Evolutionary conservation across 92 coral and sea anemone genomes (phyloP).

Genomic region (Epizoanthus illoricatus): DNA sequence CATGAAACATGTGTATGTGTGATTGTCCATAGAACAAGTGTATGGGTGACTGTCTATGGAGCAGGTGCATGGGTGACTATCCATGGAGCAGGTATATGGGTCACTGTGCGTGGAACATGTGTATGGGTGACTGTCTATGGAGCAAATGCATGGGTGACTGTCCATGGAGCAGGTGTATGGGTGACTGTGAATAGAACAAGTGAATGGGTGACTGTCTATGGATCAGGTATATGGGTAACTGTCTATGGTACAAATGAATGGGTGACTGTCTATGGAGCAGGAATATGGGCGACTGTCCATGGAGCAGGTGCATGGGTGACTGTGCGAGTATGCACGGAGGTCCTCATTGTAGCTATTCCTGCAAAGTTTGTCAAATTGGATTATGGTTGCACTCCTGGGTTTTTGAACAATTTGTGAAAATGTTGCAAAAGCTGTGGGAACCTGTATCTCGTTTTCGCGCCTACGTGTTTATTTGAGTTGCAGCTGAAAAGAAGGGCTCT

Average conservation of each 20-base stretch:
- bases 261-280: neutral
- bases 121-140: neutral
- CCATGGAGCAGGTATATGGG: neutral
- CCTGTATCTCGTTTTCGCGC: no score
- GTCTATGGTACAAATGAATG: neutral
- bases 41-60: neutral
- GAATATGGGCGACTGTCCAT: neutral
- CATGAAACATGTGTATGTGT: neutral
- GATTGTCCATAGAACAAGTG: neutral
- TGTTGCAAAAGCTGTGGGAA: no score
- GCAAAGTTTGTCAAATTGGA: neutral
- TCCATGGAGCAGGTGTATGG: conserved; percentile 5
- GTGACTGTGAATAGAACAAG: no score
- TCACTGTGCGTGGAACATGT: neutral
- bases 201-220: neutral
- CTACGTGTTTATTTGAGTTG: no score
- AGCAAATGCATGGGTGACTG: neutral
- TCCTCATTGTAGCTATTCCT: neutral
- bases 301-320: neutral
- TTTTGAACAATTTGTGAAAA: no score
- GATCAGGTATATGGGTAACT: neutral
- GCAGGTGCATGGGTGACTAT: neutral
- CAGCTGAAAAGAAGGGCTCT: no score
- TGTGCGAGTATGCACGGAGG: neutral
- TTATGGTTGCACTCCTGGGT: neutral